Conservation (phyloP, 2,797 vertebrate genomes). For the Microctenopoma lineatum region DNA sequence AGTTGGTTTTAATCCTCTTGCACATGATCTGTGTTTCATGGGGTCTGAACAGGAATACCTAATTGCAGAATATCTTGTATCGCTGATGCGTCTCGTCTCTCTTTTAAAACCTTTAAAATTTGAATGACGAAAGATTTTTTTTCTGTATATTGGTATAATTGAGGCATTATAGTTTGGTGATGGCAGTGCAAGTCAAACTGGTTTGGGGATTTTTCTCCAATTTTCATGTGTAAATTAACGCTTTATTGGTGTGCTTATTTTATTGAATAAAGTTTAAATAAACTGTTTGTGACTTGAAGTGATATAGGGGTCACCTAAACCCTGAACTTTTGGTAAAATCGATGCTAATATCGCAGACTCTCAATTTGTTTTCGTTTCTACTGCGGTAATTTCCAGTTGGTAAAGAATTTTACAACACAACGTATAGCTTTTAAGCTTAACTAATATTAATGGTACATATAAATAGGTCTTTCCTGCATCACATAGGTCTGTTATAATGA, state of each 20-base stretch:
- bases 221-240: constrained; percentile 50
- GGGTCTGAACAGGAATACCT: constrained; percentile 56
- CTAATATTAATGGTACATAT: constrained; percentile 35
- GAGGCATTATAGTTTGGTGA: constrained; percentile 69
- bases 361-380: constrained; percentile 61
- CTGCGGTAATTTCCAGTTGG: constrained; percentile 38
- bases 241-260: constrained; percentile 64
- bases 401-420: constrained; percentile 59
- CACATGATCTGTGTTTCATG: constrained; percentile 41
- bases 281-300: constrained; percentile 68
- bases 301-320: constrained; percentile 45
- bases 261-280: constrained; percentile 60
- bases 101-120: constrained; percentile 61
- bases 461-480: constrained; percentile 44
- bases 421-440: constrained; percentile 33
- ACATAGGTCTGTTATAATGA: constrained; percentile 48
- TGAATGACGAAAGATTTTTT: constrained; percentile 22
- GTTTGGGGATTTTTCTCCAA: constrained; percentile 39
- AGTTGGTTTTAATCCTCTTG: constrained; percentile 53
- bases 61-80: constrained; percentile 56
- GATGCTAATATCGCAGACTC: constrained; percentile 42
- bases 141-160: constrained; percentile 72
- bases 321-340: constrained; percentile 43
- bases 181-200: constrained; percentile 28
- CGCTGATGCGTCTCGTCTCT: constrained; percentile 43